A percentile compares a stretch with the other conserved stretches of the same genome.
These are phyloP conservation scores for Meta bourneti DNA, from an alignment of 2,888 invertebrate species.

Conservation along the genomic window DNA sequence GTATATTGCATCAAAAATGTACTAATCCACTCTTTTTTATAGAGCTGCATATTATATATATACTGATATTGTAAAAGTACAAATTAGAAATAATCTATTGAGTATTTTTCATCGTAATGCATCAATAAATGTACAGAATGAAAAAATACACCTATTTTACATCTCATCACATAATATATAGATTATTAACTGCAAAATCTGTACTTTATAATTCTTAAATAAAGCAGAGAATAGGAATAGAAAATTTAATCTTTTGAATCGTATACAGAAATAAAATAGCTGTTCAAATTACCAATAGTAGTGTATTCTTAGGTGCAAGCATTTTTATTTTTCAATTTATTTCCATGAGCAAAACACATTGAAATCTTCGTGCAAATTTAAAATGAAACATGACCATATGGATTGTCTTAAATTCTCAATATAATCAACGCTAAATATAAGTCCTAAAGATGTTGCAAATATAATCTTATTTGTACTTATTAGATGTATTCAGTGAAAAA, in stretches of 20 bases:
- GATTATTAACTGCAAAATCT: conserved; percentile 6
- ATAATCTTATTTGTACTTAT: too few relatives aligned
- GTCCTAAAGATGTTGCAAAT: too few relatives aligned
- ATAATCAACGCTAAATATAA: too few relatives aligned
- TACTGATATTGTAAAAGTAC: conserved; percentile 37
- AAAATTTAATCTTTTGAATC: conserved; percentile 39
- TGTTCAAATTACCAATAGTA: conserved; percentile 12
- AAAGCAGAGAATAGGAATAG: conserved; percentile 9
- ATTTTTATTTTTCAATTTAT: too few relatives aligned
- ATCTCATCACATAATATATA: conserved; percentile 41
- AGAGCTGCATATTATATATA: not conserved
- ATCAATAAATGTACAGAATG: conserved; percentile 20
- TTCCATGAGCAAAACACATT: too few relatives aligned
- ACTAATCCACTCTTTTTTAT: conserved; percentile 6
- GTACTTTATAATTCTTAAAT: conserved; percentile 22
- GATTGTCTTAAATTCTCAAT: too few relatives aligned
- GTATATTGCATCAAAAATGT: not conserved
- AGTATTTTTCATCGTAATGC: conserved; percentile 27
- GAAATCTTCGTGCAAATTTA: too few relatives aligned
- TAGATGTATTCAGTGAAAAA: too few relatives aligned
- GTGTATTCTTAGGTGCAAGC: not conserved
- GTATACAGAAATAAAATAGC: conserved; percentile 6
- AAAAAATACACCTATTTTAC: conserved; percentile 55
- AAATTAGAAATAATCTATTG: conserved; percentile 37
- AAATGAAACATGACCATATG: too few relatives aligned